A percentile compares a stretch with the other conserved stretches of the same genome.
phyloP scores from a whole-genome alignment of 2,888 invertebrate species.

The Beris chalybata region DNA sequence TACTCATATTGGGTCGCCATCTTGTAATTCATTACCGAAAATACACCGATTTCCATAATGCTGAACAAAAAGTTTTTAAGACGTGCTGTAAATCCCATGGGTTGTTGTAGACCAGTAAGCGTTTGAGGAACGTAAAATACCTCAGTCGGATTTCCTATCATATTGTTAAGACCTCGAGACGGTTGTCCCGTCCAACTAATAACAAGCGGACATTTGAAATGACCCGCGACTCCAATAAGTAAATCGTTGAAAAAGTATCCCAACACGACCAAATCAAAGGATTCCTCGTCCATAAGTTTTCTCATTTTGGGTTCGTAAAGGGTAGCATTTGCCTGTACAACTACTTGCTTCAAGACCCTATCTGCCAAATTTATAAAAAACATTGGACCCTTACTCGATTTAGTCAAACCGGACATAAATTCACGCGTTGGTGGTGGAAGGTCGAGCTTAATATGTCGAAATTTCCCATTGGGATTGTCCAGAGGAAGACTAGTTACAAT shows the following conservation, averaged over 20 bases:
- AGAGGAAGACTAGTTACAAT: conserved; percentile 47
- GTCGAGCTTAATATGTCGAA: conserved; percentile 24
- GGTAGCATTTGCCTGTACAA: neutral
- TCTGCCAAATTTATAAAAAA: neutral
- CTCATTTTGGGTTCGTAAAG: conserved; percentile 9
- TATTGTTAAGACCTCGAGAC: neutral
- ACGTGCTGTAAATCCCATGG: conserved; percentile 17
- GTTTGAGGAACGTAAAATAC: conserved; percentile 14
- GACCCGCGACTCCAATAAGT: conserved; percentile 35
- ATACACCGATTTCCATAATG: neutral
- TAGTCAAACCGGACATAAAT: neutral
- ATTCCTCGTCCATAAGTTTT: conserved; percentile 27
- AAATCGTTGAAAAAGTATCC: conserved; percentile 31
- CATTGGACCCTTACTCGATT: neutral
- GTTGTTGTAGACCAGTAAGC: conserved; percentile 5
- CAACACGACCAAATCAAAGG: conserved; percentile 33
- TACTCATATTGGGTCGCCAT: conserved; percentile 5
- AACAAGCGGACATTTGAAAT: conserved; percentile 38
- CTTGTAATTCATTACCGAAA: neutral
- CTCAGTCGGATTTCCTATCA: conserved; percentile 20
- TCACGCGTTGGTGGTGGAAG: neutral
- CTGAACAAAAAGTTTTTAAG: conserved; percentile 1
- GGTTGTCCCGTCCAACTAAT: conserved; percentile 1
- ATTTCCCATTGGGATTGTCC: conserved; percentile 3
- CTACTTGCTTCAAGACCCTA: neutral